Evolutionary conservation across 2,888 invertebrate species (phyloP).

Genomic region (Taphrorychus bicolor): DNA sequence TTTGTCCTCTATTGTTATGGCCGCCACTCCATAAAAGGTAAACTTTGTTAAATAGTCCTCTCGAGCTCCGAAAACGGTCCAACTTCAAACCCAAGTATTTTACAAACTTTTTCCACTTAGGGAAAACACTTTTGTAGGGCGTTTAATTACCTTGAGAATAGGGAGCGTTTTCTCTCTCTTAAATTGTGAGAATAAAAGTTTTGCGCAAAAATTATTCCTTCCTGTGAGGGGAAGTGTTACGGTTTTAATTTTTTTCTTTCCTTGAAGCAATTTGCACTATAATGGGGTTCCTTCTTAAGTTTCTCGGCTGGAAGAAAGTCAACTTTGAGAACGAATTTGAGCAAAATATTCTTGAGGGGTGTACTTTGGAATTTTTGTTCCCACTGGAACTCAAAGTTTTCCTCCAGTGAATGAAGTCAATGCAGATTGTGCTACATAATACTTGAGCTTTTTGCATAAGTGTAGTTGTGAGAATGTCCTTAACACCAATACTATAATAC

Average conservation of each 20-base stretch:
- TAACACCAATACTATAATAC: no score
- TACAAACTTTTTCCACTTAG: constrained; percentile 46
- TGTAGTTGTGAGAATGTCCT: no score
- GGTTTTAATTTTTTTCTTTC: not conserved
- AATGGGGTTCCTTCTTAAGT: not conserved
- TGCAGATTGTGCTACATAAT: no score
- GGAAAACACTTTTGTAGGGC: constrained; percentile 15
- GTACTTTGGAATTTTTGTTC: no score
- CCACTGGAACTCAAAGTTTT: no score
- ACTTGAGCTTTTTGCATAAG: no score
- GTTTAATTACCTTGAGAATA: constrained; percentile 25
- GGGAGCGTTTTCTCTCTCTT: constrained; percentile 10
- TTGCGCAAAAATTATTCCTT: constrained; percentile 4
- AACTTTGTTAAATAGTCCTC: constrained; percentile 51
- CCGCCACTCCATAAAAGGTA: constrained; percentile 46
- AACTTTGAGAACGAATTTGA: not conserved
- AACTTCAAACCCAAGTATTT: constrained; percentile 48
- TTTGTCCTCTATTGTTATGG: constrained; percentile 46
- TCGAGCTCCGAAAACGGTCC: constrained; percentile 45
- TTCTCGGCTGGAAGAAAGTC: not conserved
- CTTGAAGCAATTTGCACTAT: not conserved
- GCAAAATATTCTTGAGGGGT: no score
- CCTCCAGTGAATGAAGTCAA: no score
- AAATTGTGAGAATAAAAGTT: constrained; percentile 5
- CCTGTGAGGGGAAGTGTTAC: not conserved